These are phyloP conservation scores for Erebia ligea DNA, from an alignment of 2,888 invertebrate genomes.

Conservation along the genomic window DNA sequence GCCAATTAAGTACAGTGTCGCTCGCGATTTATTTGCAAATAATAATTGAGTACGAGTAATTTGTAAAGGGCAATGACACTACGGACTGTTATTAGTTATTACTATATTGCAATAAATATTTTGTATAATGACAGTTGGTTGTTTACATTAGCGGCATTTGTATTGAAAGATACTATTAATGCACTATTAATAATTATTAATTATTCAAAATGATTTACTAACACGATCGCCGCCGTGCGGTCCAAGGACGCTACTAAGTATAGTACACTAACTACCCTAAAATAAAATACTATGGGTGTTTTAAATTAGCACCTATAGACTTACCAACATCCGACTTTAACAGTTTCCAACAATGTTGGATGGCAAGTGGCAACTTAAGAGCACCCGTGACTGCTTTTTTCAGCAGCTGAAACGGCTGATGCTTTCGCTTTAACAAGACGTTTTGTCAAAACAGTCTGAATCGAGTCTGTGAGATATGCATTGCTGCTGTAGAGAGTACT, in stretches of 20 bases:
- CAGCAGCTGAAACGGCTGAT: too few species aligned
- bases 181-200: background rate
- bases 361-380: too few species aligned
- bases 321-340: constrained; percentile 1
- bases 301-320: constrained; percentile 9
- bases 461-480: too few species aligned
- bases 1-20: too few species aligned
- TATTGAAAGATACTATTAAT: constrained; percentile 7
- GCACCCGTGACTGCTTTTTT: too few species aligned
- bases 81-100: background rate
- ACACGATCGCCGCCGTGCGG: constrained; percentile 37
- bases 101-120: background rate
- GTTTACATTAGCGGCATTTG: constrained; percentile 8
- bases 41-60: background rate
- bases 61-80: background rate
- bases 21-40: background rate
- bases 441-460: too few species aligned
- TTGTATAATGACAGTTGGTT: background rate
- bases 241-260: constrained; percentile 37
- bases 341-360: background rate
- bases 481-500: too few species aligned
- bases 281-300: constrained; percentile 33
- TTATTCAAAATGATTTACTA: constrained; percentile 1
- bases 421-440: too few species aligned
- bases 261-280: constrained; percentile 37